Evolutionary conservation across 1,140 invertebrate species (phyloP).

Genomic region (Cydia pomonella): DNA sequence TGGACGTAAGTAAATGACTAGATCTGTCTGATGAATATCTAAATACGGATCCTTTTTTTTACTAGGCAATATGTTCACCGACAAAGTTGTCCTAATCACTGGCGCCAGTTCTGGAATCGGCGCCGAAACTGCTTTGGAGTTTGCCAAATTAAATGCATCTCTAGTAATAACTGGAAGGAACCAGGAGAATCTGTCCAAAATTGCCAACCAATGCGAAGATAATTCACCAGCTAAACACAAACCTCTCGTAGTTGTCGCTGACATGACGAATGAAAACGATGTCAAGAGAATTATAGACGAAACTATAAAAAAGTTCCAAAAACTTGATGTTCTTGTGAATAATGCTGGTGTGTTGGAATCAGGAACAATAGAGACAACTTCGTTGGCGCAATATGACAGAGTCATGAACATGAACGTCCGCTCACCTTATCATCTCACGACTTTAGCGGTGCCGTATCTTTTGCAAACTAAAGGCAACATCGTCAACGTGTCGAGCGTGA

Average conservation of each 20-base stretch:
- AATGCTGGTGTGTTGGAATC: slow-evolving; percentile 86
- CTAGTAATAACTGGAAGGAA: slow-evolving; percentile 84
- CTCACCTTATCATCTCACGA: slow-evolving; percentile 87
- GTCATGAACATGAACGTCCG: slow-evolving; percentile 89
- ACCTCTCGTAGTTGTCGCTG: slow-evolving; percentile 82
- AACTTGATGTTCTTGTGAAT: slow-evolving; percentile 88
- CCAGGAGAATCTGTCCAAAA: slow-evolving; percentile 66
- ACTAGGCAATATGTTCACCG: slow-evolving; percentile 79
- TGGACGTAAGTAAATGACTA: no score
- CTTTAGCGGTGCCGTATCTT: slow-evolving; percentile 88
- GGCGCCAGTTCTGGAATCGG: slow-evolving; percentile 95
- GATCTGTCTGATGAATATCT: no score
- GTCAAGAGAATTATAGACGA: slow-evolving; percentile 82
- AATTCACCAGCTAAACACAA: slow-evolving; percentile 65
- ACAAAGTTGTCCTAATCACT: slow-evolving; percentile 86
- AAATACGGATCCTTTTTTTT: no score
- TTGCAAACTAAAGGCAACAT: slow-evolving; percentile 87
- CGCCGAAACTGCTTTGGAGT: slow-evolving; percentile 87
- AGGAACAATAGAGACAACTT: slow-evolving; percentile 88
- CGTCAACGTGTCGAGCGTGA: slow-evolving; percentile 92
- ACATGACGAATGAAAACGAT: slow-evolving; percentile 85
- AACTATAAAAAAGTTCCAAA: slow-evolving; percentile 82
- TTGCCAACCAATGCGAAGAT: slow-evolving; percentile 82
- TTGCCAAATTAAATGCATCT: slow-evolving; percentile 87
- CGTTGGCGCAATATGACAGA: slow-evolving; percentile 87